Evolutionary conservation across 2,888 invertebrate species (phyloP).

Genomic region (Brenthis ino): DNA sequence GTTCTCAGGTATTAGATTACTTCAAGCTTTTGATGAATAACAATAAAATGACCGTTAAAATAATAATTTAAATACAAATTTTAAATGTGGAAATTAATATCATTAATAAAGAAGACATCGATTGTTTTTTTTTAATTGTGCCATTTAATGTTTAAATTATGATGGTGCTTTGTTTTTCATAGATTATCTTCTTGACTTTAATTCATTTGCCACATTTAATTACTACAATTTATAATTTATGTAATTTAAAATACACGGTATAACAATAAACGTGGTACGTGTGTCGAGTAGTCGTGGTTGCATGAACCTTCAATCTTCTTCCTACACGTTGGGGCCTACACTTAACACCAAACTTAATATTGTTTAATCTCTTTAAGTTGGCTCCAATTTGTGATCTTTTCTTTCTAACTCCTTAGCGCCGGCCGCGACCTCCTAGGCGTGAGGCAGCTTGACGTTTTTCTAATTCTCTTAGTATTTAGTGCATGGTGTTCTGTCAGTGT

Average conservation of each 20-base stretch:
- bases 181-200: no score
- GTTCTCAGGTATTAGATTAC: neutral
- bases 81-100: no score
- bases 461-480: conserved; percentile 11
- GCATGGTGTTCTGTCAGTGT: conserved; percentile 26
- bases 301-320: conserved; percentile 15
- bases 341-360: conserved; percentile 11
- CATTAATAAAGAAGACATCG: no score
- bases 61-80: no score
- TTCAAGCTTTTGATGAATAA: neutral
- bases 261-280: conserved; percentile 15
- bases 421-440: neutral
- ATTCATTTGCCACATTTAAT: no score
- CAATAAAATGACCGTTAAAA: no score
- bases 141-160: no score
- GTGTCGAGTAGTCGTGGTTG: conserved; percentile 4
- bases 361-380: conserved; percentile 2
- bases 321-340: conserved; percentile 19
- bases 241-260: neutral
- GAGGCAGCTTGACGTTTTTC: conserved; percentile 7
- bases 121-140: no score
- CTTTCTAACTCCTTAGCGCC: neutral
- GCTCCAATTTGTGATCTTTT: conserved; percentile 11
- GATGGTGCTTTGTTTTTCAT: no score
- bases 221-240: no score